Percentiles rank a stretch among this genome's conserved stretches.
Evolutionary conservation across 2,113 vertebrate species (phyloP).

Genomic region (Martes martes): DNA sequence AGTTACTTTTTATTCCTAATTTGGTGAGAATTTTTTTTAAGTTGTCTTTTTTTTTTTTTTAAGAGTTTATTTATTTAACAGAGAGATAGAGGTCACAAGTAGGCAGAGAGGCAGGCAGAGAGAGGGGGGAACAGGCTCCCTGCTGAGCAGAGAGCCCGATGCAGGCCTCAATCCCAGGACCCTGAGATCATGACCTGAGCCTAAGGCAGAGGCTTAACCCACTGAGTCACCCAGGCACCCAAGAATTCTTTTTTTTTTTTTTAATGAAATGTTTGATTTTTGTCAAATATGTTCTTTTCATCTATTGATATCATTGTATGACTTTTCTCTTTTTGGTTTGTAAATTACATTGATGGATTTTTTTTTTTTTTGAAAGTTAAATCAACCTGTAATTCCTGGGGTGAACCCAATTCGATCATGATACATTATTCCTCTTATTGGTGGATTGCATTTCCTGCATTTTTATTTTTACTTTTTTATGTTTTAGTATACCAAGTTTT

Average conservation of each 20-base stretch:
- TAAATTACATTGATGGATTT: neutral
- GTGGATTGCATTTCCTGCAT: neutral
- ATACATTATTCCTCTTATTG: neutral
- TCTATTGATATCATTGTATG: neutral
- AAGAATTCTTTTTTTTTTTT: neutral
- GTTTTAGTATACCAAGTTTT: neutral
- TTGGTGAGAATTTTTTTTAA: neutral
- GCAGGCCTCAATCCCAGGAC: too few relatives aligned
- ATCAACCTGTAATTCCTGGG: neutral
- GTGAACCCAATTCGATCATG: neutral
- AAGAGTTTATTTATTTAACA: too few relatives aligned
- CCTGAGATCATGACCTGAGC: too few relatives aligned
- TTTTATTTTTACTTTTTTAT: neutral
- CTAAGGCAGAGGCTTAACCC: too few relatives aligned
- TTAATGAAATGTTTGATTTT: neutral
- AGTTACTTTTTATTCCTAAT: neutral
- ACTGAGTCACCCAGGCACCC: too few relatives aligned
- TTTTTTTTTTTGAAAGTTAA: neutral
- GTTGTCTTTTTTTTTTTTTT: too few relatives aligned
- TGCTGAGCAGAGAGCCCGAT: too few relatives aligned
- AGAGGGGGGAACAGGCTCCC: too few relatives aligned
- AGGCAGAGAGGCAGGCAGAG: too few relatives aligned
- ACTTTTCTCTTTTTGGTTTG: neutral
- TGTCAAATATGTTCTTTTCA: neutral
- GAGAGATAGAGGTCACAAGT: too few relatives aligned